Percentiles rank a stretch among this genome's conserved stretches.
phyloP scores from a whole-genome alignment of 2,888 invertebrate genomes.

The Oxytorus armatus region DNA sequence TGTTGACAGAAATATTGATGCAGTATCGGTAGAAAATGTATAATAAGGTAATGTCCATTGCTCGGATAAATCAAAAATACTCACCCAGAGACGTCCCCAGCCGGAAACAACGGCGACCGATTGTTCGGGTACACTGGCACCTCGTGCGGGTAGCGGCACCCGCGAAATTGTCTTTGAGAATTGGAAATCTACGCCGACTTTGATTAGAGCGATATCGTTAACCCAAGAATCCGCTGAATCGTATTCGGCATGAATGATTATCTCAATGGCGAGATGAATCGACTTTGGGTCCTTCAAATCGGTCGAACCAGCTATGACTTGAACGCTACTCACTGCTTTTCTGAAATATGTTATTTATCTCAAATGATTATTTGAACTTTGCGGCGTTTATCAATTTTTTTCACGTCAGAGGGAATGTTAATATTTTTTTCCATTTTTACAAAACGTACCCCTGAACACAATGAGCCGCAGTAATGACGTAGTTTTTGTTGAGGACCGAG shows the following conservation, averaged over 20 bases:
- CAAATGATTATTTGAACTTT: neutral
- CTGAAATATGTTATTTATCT: conserved; percentile 3
- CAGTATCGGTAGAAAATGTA: too few relatives aligned
- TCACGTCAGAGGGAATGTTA: too few relatives aligned
- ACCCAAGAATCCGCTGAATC: conserved; percentile 50
- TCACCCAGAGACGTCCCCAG: conserved; percentile 79
- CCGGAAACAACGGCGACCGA: conserved; percentile 76
- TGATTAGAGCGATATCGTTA: conserved; percentile 79
- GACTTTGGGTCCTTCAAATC: conserved; percentile 45
- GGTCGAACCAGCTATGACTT: conserved; percentile 73
- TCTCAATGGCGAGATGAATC: conserved; percentile 34
- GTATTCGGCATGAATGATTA: conserved; percentile 71
- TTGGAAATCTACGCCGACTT: conserved; percentile 80
- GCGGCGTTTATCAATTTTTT: neutral
- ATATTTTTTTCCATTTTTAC: too few relatives aligned
- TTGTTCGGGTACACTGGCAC: conserved; percentile 64
- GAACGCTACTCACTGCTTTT: neutral
- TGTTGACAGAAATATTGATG: too few relatives aligned
- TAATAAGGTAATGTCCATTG: too few relatives aligned
- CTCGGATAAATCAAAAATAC: too few relatives aligned
- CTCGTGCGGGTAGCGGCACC: conserved; percentile 83
- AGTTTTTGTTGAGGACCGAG: too few relatives aligned
- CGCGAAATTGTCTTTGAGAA: conserved; percentile 83
- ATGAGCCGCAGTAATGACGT: too few relatives aligned
- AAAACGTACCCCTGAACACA: too few relatives aligned